A percentile compares a stretch with the other conserved stretches of the same genome.
Evolutionary conservation across 2,888 invertebrate species (phyloP).

Genomic region (Lycocerus yunnanus): DNA sequence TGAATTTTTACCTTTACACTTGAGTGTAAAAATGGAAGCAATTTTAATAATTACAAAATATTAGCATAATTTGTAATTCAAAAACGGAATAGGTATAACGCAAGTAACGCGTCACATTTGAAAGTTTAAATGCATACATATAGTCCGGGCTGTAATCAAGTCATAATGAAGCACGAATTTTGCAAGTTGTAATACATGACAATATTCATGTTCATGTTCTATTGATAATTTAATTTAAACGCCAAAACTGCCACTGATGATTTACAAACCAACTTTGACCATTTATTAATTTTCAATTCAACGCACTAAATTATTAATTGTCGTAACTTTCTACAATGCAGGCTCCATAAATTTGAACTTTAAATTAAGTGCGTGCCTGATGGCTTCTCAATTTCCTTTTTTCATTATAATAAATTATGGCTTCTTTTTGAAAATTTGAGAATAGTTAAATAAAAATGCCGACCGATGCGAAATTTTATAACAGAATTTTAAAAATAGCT

Average conservation of each 20-base stretch:
- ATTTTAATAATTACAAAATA: not conserved
- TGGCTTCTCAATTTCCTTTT: not conserved
- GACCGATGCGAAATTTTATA: no score
- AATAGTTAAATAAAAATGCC: no score
- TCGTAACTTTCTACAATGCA: not conserved
- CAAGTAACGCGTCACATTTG: slow-evolving; percentile 6
- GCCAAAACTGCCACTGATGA: slow-evolving; percentile 1
- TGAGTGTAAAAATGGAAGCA: not conserved
- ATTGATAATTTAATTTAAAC: slow-evolving; percentile 2
- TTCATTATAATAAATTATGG: not conserved
- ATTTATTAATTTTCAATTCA: slow-evolving; percentile 2
- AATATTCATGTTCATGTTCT: slow-evolving; percentile 4
- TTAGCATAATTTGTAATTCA: slow-evolving; percentile 14
- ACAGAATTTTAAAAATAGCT: no score
- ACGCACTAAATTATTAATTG: not conserved
- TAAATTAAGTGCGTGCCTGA: not conserved
- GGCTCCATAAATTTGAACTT: not conserved
- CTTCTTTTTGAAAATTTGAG: not conserved
- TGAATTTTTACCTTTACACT: not conserved
- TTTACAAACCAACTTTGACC: slow-evolving; percentile 3
- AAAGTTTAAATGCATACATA: slow-evolving; percentile 1
- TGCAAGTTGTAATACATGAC: slow-evolving; percentile 4
- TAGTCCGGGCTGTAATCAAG: not conserved
- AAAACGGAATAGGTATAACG: slow-evolving; percentile 9
- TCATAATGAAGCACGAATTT: slow-evolving; percentile 8